phyloP scores from a whole-genome alignment of 2,797 vertebrate genomes.

The Pangasius djambal region DNA sequence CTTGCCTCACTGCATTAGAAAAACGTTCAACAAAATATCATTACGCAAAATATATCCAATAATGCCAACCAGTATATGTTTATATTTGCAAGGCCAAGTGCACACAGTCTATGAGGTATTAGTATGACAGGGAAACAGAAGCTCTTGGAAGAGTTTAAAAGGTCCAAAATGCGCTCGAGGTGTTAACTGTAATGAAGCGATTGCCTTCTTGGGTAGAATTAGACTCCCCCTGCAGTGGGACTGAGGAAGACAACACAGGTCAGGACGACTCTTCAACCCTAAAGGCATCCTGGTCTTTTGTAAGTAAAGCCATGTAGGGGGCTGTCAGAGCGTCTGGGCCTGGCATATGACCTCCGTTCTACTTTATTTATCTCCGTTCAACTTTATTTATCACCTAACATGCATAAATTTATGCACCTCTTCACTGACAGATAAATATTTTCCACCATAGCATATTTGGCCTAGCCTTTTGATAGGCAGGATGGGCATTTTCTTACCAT shows the following conservation, averaged over 20 bases:
- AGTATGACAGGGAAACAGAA: conserved; percentile 53
- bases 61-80: conserved; percentile 56
- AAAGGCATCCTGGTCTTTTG: conserved; percentile 72
- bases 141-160: conserved; percentile 32
- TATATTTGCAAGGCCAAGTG: conserved; percentile 50
- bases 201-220: conserved; percentile 57
- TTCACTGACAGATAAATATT: background rate
- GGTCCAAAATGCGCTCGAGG: background rate
- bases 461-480: background rate
- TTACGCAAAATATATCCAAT: conserved; percentile 51
- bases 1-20: conserved; percentile 22
- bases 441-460: background rate
- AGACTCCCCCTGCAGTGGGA: conserved; percentile 59
- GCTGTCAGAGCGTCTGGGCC: background rate
- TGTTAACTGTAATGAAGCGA: conserved; percentile 65
- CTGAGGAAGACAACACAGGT: conserved; percentile 68
- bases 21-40: conserved; percentile 28
- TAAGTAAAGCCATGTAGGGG: conserved; percentile 64
- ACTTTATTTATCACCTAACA: background rate
- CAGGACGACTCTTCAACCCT: conserved; percentile 63
- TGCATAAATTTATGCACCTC: background rate
- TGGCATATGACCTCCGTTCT: background rate
- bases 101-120: conserved; percentile 46
- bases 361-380: too few relatives aligned
- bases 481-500: background rate